Evolutionary conservation across 2,797 vertebrate genomes (phyloP).

Genomic region (Microctenopoma stevenorrisi): DNA sequence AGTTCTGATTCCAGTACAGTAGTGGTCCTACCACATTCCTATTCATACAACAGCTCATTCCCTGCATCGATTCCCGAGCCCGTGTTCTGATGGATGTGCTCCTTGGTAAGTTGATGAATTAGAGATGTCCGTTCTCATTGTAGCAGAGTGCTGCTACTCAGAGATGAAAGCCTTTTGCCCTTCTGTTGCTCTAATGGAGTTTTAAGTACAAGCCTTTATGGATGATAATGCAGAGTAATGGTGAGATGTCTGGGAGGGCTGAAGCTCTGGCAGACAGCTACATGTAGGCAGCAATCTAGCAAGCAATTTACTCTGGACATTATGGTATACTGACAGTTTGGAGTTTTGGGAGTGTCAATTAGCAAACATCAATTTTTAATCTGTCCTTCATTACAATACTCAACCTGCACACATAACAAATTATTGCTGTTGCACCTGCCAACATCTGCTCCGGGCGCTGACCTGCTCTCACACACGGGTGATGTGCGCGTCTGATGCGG

Average conservation of each 20-base stretch:
- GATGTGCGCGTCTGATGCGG: conserved; percentile 33
- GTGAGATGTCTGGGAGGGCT: conserved; percentile 69
- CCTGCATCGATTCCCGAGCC: conserved; percentile 64
- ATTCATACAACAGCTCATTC: conserved; percentile 51
- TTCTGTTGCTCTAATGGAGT: conserved; percentile 76
- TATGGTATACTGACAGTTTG: conserved; percentile 63
- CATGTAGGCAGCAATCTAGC: conserved; percentile 60
- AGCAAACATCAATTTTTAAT: conserved; percentile 78
- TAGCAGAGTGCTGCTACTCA: conserved; percentile 77
- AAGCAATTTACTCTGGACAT: conserved; percentile 55
- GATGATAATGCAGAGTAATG: conserved; percentile 80
- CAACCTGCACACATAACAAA: conserved; percentile 59
- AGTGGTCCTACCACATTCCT: conserved; percentile 31
- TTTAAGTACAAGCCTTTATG: conserved; percentile 80
- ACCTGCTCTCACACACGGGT: conserved; percentile 30
- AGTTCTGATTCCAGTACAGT: conserved; percentile 45
- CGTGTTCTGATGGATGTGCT: conserved; percentile 67
- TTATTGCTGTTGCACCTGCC: conserved; percentile 56
- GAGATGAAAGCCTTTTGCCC: conserved; percentile 71
- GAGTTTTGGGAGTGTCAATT: conserved; percentile 71
- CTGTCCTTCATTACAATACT: conserved; percentile 49
- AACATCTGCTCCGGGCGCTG: conserved; percentile 51
- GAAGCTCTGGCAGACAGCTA: conserved; percentile 55
- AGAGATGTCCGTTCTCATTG: conserved; percentile 74
- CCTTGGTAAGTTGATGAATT: conserved; percentile 62